These are phyloP conservation scores for Pelochelys cantorii DNA, from an alignment of 2,797 vertebrate genomes.

Conservation along the genomic window DNA sequence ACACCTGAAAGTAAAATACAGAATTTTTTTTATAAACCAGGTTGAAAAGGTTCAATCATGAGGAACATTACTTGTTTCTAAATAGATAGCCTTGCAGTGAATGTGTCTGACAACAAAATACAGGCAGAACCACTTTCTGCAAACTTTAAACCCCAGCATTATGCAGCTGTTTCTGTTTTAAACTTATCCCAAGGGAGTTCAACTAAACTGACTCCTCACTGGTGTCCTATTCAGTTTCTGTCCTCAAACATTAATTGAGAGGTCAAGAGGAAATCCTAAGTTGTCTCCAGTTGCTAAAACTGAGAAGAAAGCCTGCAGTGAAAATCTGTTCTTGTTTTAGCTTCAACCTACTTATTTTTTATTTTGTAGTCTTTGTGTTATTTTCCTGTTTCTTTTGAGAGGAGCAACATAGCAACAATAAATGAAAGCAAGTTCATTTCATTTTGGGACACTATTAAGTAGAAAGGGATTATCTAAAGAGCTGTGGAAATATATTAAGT, in stretches of 20 bases:
- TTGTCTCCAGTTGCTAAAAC: slow-evolving; percentile 10
- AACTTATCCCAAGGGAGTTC: slow-evolving; percentile 37
- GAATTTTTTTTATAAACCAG: neutral
- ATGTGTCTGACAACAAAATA: neutral
- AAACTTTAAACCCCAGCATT: slow-evolving; percentile 11
- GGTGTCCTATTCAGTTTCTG: slow-evolving; percentile 53
- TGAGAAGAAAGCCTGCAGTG: neutral
- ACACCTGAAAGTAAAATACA: neutral
- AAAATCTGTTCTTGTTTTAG: neutral
- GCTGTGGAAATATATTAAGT: neutral
- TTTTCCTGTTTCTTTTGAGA: neutral
- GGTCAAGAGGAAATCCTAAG: slow-evolving; percentile 33
- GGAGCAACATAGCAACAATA: neutral
- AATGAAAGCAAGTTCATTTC: slow-evolving; percentile 5
- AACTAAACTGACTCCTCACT: slow-evolving; percentile 23
- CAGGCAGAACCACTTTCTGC: slow-evolving; percentile 1
- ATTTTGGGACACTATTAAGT: neutral
- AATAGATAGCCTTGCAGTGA: neutral
- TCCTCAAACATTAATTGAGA: slow-evolving; percentile 36
- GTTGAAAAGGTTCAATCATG: neutral
- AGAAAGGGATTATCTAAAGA: slow-evolving; percentile 3
- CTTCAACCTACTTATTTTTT: neutral
- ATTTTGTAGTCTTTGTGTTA: neutral
- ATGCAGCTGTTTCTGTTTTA: slow-evolving; percentile 42
- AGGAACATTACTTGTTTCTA: neutral